Conservation (phyloP, 2,888 invertebrate species). For the Machimus rusticus region DNA sequence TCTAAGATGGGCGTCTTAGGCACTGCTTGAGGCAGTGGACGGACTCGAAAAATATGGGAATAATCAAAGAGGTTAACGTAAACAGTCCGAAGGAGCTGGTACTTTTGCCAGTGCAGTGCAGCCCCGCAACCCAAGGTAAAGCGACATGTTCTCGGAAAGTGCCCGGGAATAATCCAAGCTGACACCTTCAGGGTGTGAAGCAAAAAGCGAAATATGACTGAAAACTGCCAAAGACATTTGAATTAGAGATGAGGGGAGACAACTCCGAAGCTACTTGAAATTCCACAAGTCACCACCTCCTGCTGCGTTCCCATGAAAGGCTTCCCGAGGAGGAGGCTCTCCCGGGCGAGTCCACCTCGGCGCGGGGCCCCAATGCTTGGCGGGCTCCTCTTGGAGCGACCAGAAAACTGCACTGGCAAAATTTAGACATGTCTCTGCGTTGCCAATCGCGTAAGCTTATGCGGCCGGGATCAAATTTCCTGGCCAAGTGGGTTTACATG, state of each 20-base stretch:
- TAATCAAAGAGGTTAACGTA: not conserved
- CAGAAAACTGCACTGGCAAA: not conserved
- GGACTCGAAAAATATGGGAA: not conserved
- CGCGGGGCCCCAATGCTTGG: not conserved
- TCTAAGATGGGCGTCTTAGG: constrained; percentile 3
- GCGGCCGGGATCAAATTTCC: constrained; percentile 11
- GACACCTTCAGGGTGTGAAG: constrained; percentile 14
- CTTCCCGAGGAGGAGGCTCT: constrained; percentile 5
- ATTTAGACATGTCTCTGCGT: not conserved
- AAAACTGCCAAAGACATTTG: constrained; percentile 13
- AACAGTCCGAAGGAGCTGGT: not conserved
- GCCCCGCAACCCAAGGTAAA: not conserved
- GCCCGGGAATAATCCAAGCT: constrained; percentile 19
- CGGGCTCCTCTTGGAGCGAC: not conserved
- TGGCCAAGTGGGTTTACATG: not conserved
- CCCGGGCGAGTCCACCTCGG: not conserved
- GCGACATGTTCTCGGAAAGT: not conserved
- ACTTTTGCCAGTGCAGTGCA: not conserved
- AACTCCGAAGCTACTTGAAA: not conserved
- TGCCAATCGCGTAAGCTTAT: not conserved
- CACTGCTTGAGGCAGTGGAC: not conserved
- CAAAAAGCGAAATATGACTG: not conserved
- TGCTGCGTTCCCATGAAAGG: constrained; percentile 23
- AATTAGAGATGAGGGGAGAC: not conserved
- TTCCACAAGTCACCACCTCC: constrained; percentile 6